These are phyloP conservation scores for Apogon hyalosoma DNA, from an alignment of 2,797 vertebrate species.

Conservation along the genomic window DNA sequence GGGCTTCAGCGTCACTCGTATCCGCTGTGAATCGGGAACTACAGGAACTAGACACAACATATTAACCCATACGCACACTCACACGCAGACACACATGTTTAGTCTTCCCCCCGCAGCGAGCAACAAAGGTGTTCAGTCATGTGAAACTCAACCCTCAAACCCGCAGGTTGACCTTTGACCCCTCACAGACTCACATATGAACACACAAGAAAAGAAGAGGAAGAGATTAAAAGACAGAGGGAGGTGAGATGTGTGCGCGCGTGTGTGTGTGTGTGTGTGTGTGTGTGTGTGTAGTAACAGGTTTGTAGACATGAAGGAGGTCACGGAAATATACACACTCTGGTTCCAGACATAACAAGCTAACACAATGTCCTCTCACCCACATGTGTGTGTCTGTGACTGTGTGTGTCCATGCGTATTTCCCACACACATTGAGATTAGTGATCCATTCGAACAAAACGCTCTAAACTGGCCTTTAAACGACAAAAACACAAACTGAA, in stretches of 20 bases:
- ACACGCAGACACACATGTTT: constrained; percentile 44
- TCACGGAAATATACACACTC: constrained; percentile 50
- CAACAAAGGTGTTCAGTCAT: constrained; percentile 85
- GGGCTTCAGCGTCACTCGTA: constrained; percentile 9
- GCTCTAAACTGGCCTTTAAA: no score
- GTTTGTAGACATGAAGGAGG: constrained; percentile 42
- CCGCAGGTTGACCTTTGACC: constrained; percentile 78
- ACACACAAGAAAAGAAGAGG: constrained; percentile 21
- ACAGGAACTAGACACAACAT: constrained; percentile 65
- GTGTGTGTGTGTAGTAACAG: constrained; percentile 24
- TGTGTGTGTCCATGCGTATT: constrained; percentile 15
- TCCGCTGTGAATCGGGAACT: background rate
- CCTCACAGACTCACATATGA: constrained; percentile 49
- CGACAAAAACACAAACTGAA: no score
- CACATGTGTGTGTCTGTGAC: constrained; percentile 1
- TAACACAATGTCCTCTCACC: constrained; percentile 42
- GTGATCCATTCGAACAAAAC: no score
- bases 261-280: constrained; percentile 28
- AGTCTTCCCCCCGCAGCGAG: constrained; percentile 58
- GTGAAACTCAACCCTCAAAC: constrained; percentile 80
- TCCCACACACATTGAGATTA: constrained; percentile 26
- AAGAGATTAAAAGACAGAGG: constrained; percentile 61
- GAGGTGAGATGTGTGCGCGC: constrained; percentile 5
- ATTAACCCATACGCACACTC: constrained; percentile 2
- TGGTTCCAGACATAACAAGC: constrained; percentile 67